These are phyloP conservation scores for Nemotelus nigrinus DNA, from an alignment of 2,888 invertebrate genomes.

Conservation along the genomic window DNA sequence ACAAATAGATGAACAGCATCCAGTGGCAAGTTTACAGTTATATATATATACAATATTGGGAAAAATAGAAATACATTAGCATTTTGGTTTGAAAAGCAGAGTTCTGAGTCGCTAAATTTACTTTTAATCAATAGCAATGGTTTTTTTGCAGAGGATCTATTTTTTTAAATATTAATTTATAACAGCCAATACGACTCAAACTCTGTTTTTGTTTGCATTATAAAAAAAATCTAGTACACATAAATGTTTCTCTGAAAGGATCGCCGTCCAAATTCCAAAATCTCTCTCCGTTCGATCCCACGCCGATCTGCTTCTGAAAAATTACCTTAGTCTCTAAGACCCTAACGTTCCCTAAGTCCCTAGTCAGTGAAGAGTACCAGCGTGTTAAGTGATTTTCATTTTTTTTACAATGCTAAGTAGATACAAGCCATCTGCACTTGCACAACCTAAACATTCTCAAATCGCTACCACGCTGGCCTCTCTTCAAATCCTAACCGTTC, in stretches of 20 bases:
- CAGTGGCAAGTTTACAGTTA: constrained; percentile 12
- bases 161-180: constrained; percentile 15
- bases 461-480: too few relatives aligned
- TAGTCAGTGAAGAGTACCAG: neutral
- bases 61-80: constrained; percentile 35
- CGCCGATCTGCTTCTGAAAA: constrained; percentile 22
- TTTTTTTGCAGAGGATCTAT: neutral
- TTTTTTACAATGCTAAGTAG: neutral
- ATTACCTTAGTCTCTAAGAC: constrained; percentile 23
- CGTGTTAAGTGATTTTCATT: neutral
- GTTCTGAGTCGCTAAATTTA: constrained; percentile 18
- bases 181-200: constrained; percentile 5
- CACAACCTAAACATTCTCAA: neutral
- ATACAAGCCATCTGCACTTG: too few relatives aligned
- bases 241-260: neutral
- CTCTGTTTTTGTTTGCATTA: constrained; percentile 8
- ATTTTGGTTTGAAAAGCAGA: constrained; percentile 26
- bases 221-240: neutral
- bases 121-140: neutral
- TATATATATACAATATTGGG: constrained; percentile 13
- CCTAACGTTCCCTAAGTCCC: constrained; percentile 46
- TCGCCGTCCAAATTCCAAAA: neutral
- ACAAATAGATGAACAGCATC: constrained; percentile 23
- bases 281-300: neutral
- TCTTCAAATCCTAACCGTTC: constrained; percentile 10